A percentile compares a stretch with the other conserved stretches of the same genome.
phyloP scores from a whole-genome alignment of 2,888 invertebrate genomes.

The Coecobrya sp. region DNA sequence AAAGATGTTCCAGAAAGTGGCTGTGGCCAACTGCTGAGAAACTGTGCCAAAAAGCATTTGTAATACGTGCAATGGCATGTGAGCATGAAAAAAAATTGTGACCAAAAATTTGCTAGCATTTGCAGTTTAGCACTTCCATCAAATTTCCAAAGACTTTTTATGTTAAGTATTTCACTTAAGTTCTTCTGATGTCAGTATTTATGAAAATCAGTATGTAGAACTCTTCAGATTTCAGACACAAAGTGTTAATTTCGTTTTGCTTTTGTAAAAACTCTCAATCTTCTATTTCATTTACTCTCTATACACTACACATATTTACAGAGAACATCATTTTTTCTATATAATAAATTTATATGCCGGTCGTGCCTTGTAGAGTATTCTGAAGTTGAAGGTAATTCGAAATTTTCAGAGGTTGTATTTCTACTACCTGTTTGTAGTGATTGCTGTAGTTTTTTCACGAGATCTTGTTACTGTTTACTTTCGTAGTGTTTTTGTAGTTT shows the following conservation, averaged over 20 bases:
- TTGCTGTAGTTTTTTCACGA: not conserved
- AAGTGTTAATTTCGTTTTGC: not conserved
- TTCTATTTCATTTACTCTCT: not conserved
- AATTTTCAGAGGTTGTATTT: too few relatives aligned
- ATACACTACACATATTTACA: not conserved
- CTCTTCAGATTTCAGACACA: not conserved
- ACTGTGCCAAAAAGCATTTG: slow-evolving; percentile 13
- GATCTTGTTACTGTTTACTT: not conserved
- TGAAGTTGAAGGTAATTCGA: too few relatives aligned
- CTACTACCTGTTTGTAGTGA: not conserved
- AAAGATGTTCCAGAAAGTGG: slow-evolving; percentile 83
- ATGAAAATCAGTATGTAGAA: not conserved
- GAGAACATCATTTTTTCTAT: not conserved
- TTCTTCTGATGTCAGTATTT: not conserved
- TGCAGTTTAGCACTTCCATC: not conserved
- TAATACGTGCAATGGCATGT: too few relatives aligned
- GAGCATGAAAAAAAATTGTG: too few relatives aligned
- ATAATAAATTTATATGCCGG: not conserved
- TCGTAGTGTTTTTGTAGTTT: not conserved
- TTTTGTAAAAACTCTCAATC: not conserved
- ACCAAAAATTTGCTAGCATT: slow-evolving; percentile 1
- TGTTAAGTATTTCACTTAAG: not conserved
- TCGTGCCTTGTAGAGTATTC: not conserved
- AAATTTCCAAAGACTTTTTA: slow-evolving; percentile 38
- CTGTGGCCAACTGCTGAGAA: slow-evolving; percentile 82